These are phyloP conservation scores for Heliothis virescens DNA, from an alignment of 1,140 invertebrate genomes.

Conservation along the genomic window DNA sequence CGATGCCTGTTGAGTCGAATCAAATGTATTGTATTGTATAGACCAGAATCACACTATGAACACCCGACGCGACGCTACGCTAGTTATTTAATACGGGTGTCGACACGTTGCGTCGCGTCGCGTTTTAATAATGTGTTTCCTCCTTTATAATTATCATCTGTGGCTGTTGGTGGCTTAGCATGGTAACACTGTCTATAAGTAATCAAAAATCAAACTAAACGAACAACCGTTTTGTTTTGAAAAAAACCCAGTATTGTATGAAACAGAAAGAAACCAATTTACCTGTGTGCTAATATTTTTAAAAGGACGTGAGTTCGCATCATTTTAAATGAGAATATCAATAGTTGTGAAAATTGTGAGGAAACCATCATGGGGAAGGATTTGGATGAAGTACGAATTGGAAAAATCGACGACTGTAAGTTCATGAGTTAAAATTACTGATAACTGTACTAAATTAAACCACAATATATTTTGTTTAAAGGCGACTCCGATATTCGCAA, in stretches of 20 bases:
- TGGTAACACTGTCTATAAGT: neutral
- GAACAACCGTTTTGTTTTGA: conserved; percentile 20
- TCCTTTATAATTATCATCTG: too few species aligned
- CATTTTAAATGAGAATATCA: conserved; percentile 40
- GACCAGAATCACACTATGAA: too few species aligned
- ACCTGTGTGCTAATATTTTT: neutral
- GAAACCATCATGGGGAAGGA: conserved; percentile 67
- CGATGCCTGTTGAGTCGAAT: too few species aligned
- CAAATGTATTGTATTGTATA: too few species aligned
- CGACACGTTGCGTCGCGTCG: too few species aligned
- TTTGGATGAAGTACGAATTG: conserved; percentile 72
- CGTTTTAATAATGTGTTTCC: too few species aligned
- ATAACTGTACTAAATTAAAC: conserved; percentile 14
- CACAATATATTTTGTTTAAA: conserved; percentile 52
- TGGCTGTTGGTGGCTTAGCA: neutral
- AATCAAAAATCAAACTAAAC: neutral
- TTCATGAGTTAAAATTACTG: neutral
- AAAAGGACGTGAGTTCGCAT: neutral
- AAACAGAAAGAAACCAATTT: neutral
- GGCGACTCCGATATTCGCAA: conserved; percentile 82
- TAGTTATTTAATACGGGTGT: too few species aligned
- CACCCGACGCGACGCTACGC: too few species aligned
- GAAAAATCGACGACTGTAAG: conserved; percentile 81
- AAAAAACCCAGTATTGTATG: neutral
- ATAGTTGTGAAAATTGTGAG: neutral